phyloP scores from a whole-genome alignment of 92 coral and sea anemone species.

The Siderastrea radians region DNA sequence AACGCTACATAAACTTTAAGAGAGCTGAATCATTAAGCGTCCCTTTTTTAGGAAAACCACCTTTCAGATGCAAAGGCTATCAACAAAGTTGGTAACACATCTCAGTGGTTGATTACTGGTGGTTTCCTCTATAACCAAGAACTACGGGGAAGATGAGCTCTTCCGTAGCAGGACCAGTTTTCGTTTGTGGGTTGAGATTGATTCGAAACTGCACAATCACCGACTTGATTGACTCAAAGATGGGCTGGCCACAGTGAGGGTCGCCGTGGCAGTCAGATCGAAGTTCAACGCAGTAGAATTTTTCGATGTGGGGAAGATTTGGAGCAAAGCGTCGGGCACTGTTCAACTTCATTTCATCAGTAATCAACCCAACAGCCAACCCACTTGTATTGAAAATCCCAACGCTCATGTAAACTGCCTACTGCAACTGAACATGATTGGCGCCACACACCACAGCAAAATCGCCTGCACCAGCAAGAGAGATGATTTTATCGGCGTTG shows the following conservation, averaged over 20 bases:
- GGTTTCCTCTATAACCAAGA: background rate
- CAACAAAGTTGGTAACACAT: background rate
- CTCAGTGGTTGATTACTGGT: background rate
- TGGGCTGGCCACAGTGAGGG: slow-evolving; percentile 21
- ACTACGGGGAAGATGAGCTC: slow-evolving; percentile 30
- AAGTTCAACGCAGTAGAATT: slow-evolving; percentile 34
- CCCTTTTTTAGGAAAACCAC: too few species aligned
- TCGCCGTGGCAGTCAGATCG: slow-evolving; percentile 9
- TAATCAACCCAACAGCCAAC: slow-evolving; percentile 20
- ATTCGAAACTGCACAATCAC: slow-evolving; percentile 29
- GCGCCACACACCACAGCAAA: slow-evolving; percentile 50
- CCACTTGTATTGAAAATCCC: slow-evolving; percentile 38
- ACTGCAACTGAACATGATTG: slow-evolving; percentile 11
- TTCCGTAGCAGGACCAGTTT: slow-evolving; percentile 16
- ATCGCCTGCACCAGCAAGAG: slow-evolving; percentile 7
- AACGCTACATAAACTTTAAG: too few species aligned
- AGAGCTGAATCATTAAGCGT: too few species aligned
- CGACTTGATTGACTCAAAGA: background rate
- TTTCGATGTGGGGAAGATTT: background rate
- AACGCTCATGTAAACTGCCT: slow-evolving; percentile 39
- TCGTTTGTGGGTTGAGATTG: slow-evolving; percentile 35
- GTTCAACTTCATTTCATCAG: slow-evolving; percentile 29
- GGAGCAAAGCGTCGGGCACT: slow-evolving; percentile 23
- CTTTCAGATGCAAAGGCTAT: too few species aligned
- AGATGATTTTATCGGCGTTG: slow-evolving; percentile 3